A percentile compares a stretch with the other conserved stretches of the same genome.
These are phyloP conservation scores for Distichodus sexfasciatus DNA, from an alignment of 2,797 vertebrate species.

Conservation along the genomic window DNA sequence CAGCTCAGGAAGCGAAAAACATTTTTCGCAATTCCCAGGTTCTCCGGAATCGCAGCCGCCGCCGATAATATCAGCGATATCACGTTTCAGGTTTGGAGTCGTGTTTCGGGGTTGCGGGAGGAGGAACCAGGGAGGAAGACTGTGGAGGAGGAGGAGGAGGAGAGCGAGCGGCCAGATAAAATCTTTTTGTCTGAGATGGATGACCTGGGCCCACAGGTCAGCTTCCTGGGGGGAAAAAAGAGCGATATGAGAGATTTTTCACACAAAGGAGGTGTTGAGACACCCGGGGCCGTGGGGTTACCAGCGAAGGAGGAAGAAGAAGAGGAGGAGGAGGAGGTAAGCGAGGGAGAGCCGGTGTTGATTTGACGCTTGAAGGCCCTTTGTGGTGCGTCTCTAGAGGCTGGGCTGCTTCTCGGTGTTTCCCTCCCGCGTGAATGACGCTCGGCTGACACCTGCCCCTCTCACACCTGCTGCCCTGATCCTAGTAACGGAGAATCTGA, in stretches of 20 bases:
- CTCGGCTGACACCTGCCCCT: slow-evolving; percentile 54
- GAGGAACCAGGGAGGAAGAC: slow-evolving; percentile 30
- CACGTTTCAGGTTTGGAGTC: slow-evolving; percentile 72
- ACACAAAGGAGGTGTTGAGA: slow-evolving; percentile 71
- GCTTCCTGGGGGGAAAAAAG: slow-evolving; percentile 68
- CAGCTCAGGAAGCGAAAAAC: neutral
- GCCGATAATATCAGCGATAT: slow-evolving; percentile 74
- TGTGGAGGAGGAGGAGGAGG: slow-evolving; percentile 34
- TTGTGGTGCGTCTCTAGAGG: slow-evolving; percentile 52
- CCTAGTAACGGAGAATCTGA: slow-evolving; percentile 45
- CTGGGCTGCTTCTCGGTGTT: slow-evolving; percentile 39
- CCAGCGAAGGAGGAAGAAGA: slow-evolving; percentile 44
- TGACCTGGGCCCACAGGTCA: slow-evolving; percentile 70
- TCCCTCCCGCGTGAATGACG: slow-evolving; percentile 46
- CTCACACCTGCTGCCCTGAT: slow-evolving; percentile 56
- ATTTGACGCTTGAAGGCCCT: slow-evolving; percentile 58
- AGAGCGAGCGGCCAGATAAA: slow-evolving; percentile 63
- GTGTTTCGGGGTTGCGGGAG: slow-evolving; percentile 59
- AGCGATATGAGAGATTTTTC: slow-evolving; percentile 66
- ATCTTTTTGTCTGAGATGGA: slow-evolving; percentile 71
- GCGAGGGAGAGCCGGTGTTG: slow-evolving; percentile 55
- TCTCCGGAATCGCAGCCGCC: neutral
- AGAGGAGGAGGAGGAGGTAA: no score
- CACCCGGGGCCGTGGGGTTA: slow-evolving; percentile 65
- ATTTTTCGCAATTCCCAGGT: no score